These are phyloP conservation scores for Vanacampus margaritifer DNA, from an alignment of 2,113 vertebrate genomes.

Conservation along the genomic window DNA sequence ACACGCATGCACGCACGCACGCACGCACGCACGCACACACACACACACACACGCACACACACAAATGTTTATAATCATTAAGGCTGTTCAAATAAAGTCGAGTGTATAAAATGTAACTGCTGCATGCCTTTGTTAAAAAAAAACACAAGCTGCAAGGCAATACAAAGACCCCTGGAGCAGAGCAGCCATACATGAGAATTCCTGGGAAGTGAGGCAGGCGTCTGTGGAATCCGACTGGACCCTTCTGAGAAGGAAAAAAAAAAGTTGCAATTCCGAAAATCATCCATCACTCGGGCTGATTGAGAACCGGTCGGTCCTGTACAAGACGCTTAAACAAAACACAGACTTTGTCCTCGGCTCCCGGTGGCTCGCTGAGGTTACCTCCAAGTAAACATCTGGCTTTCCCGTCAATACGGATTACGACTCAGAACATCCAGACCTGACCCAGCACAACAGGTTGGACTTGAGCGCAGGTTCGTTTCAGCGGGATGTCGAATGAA, in stretches of 20 bases:
- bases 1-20: no score
- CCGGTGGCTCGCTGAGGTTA: slow-evolving; percentile 20
- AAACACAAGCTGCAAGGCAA: neutral
- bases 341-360: slow-evolving; percentile 54
- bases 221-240: slow-evolving; percentile 39
- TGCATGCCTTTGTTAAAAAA: neutral
- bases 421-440: slow-evolving; percentile 47
- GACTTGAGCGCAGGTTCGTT: slow-evolving; percentile 3
- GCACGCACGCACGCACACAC: no score
- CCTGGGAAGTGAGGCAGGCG: slow-evolving; percentile 49
- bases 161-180: neutral
- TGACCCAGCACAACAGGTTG: slow-evolving; percentile 19
- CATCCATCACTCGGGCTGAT: slow-evolving; percentile 46
- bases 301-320: slow-evolving; percentile 56
- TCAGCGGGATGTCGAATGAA: neutral
- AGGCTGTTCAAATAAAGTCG: slow-evolving; percentile 21
- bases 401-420: slow-evolving; percentile 38
- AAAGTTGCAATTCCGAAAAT: slow-evolving; percentile 39
- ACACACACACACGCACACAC: no score
- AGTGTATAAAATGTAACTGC: neutral
- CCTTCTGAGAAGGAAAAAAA: slow-evolving; percentile 15
- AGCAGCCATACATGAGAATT: slow-evolving; percentile 20
- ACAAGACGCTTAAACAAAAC: slow-evolving; percentile 68
- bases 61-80: slow-evolving; percentile 33
- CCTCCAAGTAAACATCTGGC: slow-evolving; percentile 36